Base-by-base conservation (phyloP, 2,888 invertebrate genomes). In the Lasioglossum lativentre region DNA sequence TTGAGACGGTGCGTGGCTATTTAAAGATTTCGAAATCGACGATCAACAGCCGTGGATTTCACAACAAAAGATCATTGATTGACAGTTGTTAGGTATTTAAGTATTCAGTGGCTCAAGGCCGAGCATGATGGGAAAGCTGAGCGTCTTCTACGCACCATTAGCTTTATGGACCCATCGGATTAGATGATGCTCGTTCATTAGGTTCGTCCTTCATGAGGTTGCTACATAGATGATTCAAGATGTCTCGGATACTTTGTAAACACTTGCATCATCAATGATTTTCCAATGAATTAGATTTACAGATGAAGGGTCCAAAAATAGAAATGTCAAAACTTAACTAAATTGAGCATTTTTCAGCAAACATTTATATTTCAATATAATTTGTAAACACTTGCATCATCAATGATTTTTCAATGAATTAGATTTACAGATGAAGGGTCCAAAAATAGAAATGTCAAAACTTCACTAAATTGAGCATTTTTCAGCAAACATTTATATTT, bases 21-120 rank as follows among this genome's bases (percentile, higher is more conserved):
- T 63, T 16, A 16, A 63, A 30, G 6, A 16, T 63, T 63, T 63
- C 16, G 63, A 63, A 63, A 63, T 63, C 16, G 16, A 27, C 30
- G 16, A 27, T 52, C 23, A 23, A 42, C 42, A 42, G 2, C 52
- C 8, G 23, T 6, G 8, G 23, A 52, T 63, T 63, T 30, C 63
- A 30, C 16, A 63, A 30, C 59, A 63, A 63, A 30, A 30, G 63
- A 30, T 16, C 27, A 63, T 6, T 30, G 59, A 63, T 16, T 2
- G 30, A 63, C 6, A 30, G 63, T 63, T 16, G 63, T 30, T 6
- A 16, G 30, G 5, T 59, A 16, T 59, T 30, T 27, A 30, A 63
- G 63, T 30, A 63, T 63, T 63, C 63, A 81, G 47, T 78, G n/a
- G 47, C 34, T 4, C 81, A 73, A 82, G 81, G 81, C 56, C 45